phyloP scores from a whole-genome alignment of 2,888 invertebrate genomes.

The Platynereis dumerilii region DNA sequence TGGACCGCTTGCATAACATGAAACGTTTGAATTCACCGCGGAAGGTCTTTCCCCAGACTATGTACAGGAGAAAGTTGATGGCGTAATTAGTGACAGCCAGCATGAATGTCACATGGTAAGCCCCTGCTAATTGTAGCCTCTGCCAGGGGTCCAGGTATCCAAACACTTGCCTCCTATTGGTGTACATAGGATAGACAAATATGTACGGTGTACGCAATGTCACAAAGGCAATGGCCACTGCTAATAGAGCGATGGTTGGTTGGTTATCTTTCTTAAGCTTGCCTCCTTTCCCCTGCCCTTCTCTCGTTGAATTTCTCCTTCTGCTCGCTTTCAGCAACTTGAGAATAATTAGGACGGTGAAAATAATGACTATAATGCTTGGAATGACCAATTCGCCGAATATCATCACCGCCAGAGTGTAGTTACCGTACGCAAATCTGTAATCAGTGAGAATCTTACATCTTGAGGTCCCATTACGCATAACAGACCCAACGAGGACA shows the following conservation, averaged over 20 bases:
- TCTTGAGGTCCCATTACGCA: background rate
- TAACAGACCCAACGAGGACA: background rate
- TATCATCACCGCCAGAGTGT: background rate
- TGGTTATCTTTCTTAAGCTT: background rate
- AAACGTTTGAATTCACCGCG: conserved; percentile 4
- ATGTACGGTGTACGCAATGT: background rate
- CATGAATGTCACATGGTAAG: conserved; percentile 1
- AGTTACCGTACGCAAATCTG: background rate
- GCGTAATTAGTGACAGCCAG: conserved; percentile 18
- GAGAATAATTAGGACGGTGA: conserved; percentile 16
- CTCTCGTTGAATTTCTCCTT: background rate
- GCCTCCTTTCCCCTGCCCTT: background rate
- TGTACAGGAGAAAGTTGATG: conserved; percentile 18
- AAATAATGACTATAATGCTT: conserved; percentile 10
- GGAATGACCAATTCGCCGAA: conserved; percentile 13
- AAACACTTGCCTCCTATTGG: background rate
- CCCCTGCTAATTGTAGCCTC: background rate
- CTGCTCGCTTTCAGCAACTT: conserved; percentile 1
- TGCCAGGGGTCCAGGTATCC: background rate
- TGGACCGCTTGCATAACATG: conserved; percentile 1
- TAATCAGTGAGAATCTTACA: background rate
- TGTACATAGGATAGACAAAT: background rate
- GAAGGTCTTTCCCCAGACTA: conserved; percentile 6
- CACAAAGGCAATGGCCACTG: conserved; percentile 16
- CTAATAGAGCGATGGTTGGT: conserved; percentile 17